Percentiles rank a stretch among this genome's conserved stretches.
Conservation (phyloP, 2,113 vertebrate genomes). For the Pterophyllum scalare region DNA sequence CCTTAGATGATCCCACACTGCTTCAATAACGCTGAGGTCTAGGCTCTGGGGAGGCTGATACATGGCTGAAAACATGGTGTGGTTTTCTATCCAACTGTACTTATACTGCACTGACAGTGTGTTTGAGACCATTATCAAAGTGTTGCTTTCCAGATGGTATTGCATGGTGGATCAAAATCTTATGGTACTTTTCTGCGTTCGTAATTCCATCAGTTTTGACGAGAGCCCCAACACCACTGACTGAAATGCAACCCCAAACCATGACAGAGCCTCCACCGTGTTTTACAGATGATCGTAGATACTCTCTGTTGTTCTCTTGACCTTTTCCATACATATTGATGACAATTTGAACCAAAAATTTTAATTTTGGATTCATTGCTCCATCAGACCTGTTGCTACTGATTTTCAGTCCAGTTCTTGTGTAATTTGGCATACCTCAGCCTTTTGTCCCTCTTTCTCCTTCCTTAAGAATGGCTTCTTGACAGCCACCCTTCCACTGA, state of each 20-base stretch:
- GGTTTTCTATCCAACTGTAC: neutral
- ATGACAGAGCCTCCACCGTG: neutral
- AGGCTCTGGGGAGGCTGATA: neutral
- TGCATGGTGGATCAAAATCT: neutral
- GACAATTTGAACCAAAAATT: neutral
- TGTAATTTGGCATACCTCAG: neutral
- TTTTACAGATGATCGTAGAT: too few relatives aligned
- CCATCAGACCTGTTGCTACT: neutral
- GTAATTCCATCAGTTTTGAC: neutral
- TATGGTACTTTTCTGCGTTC: neutral
- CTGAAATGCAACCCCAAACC: neutral
- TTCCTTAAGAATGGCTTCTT: neutral
- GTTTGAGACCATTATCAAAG: too few relatives aligned
- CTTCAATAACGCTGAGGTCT: neutral
- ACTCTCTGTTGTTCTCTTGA: neutral
- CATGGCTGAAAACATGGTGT: neutral
- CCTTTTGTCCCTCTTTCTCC: neutral
- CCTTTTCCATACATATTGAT: neutral
- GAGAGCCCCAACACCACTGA: neutral
- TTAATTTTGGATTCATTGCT: neutral
- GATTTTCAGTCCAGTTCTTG: neutral
- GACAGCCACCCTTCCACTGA: neutral
- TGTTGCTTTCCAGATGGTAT: neutral
- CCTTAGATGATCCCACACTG: neutral
- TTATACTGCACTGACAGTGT: neutral